These are phyloP conservation scores for Echinops telfairi DNA, from an alignment of 2,113 vertebrate genomes.

Conservation along the genomic window DNA sequence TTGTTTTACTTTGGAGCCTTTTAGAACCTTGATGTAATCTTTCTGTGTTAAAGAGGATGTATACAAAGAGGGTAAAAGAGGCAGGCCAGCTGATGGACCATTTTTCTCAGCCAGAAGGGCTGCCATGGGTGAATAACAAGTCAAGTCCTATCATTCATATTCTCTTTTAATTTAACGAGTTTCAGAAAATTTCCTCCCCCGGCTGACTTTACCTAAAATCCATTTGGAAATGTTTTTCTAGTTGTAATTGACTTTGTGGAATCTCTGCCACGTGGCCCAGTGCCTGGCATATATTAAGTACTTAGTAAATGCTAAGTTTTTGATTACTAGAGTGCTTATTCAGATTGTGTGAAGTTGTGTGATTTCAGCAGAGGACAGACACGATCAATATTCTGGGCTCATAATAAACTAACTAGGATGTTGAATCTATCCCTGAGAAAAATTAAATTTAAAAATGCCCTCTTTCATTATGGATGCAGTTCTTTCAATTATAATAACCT, in stretches of 20 bases:
- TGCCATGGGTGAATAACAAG: neutral
- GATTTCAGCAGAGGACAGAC: slow-evolving; percentile 3
- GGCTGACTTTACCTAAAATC: slow-evolving; percentile 25
- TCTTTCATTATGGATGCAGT: slow-evolving; percentile 18
- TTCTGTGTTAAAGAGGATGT: neutral
- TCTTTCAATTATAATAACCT: neutral
- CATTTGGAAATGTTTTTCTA: neutral
- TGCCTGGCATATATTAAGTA: neutral
- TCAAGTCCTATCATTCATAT: neutral
- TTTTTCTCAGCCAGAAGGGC: neutral
- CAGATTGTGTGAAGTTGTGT: neutral
- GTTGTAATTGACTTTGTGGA: neutral
- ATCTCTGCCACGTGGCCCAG: neutral
- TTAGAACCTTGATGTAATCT: neutral
- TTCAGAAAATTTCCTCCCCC: neutral
- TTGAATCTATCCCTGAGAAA: neutral
- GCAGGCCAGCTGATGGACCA: neutral
- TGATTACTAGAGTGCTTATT: neutral
- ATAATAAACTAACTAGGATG: slow-evolving; percentile 17
- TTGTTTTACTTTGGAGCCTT: neutral
- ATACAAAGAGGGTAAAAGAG: neutral
- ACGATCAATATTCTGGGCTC: slow-evolving; percentile 34
- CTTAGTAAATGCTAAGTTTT: slow-evolving; percentile 33
- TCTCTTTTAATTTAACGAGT: neutral
- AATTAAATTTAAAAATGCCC: neutral